These are phyloP conservation scores for Thamnaconus septentrionalis DNA, from an alignment of 2,113 vertebrate genomes.

Conservation along the genomic window DNA sequence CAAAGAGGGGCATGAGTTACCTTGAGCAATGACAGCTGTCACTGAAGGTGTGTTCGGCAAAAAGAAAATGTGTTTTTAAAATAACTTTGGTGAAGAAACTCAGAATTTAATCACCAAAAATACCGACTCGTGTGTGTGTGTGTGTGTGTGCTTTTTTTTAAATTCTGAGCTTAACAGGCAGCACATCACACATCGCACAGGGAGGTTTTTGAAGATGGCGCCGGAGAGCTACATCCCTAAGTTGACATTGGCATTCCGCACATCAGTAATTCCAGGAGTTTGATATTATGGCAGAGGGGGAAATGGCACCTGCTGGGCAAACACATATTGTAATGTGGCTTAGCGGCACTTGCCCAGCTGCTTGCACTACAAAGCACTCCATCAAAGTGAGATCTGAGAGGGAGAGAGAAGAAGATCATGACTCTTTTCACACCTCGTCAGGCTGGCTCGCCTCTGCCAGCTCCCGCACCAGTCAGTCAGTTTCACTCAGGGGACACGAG, in stretches of 20 bases:
- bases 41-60: too few relatives aligned
- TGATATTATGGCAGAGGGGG: slow-evolving; percentile 57
- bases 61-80: too few relatives aligned
- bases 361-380: slow-evolving; percentile 69
- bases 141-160: too few relatives aligned
- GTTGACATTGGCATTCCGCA: slow-evolving; percentile 62
- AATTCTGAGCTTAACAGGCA: slow-evolving; percentile 13
- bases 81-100: too few relatives aligned
- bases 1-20: too few relatives aligned
- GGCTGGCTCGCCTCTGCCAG: slow-evolving; percentile 48
- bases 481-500: slow-evolving; percentile 29
- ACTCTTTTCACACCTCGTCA: slow-evolving; percentile 77
- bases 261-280: slow-evolving; percentile 52
- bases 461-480: slow-evolving; percentile 40
- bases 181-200: slow-evolving; percentile 28
- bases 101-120: not conserved
- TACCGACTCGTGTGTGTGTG: too few relatives aligned
- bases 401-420: slow-evolving; percentile 64
- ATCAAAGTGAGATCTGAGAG: slow-evolving; percentile 72
- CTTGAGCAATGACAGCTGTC: too few relatives aligned
- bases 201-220: slow-evolving; percentile 30
- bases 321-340: slow-evolving; percentile 69
- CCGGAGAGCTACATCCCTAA: slow-evolving; percentile 53
- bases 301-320: slow-evolving; percentile 68
- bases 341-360: slow-evolving; percentile 57